Conservation (phyloP, 92 coral and sea anemone genomes). For the Bergia sp. region DNA sequence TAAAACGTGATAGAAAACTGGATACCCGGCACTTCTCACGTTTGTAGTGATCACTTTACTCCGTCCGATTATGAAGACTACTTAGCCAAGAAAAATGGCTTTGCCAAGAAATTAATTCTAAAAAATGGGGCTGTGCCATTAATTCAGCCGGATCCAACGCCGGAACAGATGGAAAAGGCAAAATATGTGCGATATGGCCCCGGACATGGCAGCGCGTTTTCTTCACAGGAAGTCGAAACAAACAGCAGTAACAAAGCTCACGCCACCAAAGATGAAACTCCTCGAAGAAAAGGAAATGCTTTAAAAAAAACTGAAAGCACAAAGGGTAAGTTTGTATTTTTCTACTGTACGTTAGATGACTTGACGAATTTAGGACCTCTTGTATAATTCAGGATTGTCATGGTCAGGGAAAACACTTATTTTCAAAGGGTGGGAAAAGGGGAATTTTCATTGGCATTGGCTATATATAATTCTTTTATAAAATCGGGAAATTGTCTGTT, state of each 20-base stretch:
- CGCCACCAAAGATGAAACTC: neutral
- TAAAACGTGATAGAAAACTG: constrained; percentile 41
- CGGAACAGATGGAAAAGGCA: constrained; percentile 47
- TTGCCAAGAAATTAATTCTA: constrained; percentile 44
- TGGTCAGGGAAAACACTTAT: no score
- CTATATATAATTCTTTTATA: no score
- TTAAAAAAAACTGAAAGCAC: constrained; percentile 35
- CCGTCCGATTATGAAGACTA: constrained; percentile 27
- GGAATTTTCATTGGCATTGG: no score
- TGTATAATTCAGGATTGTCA: no score
- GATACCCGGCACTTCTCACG: constrained; percentile 56
- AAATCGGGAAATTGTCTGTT: no score
- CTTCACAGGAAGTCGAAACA: neutral
- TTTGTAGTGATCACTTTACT: constrained; percentile 59
- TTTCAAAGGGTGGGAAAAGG: no score
- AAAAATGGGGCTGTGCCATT: constrained; percentile 49
- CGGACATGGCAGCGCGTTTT: neutral
- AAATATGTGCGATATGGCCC: neutral
- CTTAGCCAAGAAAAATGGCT: constrained; percentile 48
- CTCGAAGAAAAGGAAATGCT: constrained; percentile 13
- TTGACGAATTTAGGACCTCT: no score
- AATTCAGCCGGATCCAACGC: constrained; percentile 47
- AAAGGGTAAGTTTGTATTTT: constrained; percentile 23
- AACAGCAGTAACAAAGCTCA: neutral
- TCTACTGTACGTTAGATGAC: neutral